Percentiles rank a stretch among this genome's conserved stretches.
phyloP scores from a whole-genome alignment of 2,797 vertebrate genomes.

The Poliocrania exsul region DNA sequence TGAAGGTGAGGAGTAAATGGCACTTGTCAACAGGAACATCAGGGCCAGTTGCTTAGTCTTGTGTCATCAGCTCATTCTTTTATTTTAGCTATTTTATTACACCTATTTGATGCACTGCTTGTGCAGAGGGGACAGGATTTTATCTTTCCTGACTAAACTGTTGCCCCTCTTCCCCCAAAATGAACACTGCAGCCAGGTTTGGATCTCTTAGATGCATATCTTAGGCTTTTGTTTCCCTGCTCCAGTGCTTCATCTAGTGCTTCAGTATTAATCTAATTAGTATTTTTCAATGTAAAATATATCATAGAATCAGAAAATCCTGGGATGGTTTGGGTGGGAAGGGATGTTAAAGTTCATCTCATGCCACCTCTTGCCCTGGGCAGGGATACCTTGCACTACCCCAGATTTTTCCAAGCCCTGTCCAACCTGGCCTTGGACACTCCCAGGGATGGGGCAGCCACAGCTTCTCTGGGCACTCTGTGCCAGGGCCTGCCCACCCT shows the following conservation, averaged over 20 bases:
- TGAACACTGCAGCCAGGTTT: background rate
- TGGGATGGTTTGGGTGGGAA: background rate
- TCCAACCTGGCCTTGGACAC: background rate
- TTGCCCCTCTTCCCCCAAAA: background rate
- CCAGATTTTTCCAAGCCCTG: background rate
- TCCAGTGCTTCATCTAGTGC: background rate
- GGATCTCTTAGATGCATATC: no score
- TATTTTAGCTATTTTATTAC: background rate
- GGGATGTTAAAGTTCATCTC: background rate
- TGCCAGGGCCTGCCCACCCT: background rate
- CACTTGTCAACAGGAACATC: background rate
- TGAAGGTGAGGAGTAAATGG: background rate
- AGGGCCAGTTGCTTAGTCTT: background rate
- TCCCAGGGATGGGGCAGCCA: background rate
- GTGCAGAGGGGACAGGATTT: background rate
- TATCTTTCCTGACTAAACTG: background rate
- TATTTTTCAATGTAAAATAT: background rate
- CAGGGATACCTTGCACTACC: no score
- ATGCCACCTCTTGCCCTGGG: background rate
- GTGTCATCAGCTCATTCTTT: background rate
- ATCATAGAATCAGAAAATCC: background rate
- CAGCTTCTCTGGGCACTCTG: background rate
- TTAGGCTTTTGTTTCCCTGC: background rate
- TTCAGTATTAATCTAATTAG: background rate
- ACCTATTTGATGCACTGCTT: background rate